Percentiles rank a stretch among this genome's conserved stretches.
These are phyloP conservation scores for Onychostruthus taczanowskii DNA, from an alignment of 2,113 vertebrate genomes.

Conservation along the genomic window DNA sequence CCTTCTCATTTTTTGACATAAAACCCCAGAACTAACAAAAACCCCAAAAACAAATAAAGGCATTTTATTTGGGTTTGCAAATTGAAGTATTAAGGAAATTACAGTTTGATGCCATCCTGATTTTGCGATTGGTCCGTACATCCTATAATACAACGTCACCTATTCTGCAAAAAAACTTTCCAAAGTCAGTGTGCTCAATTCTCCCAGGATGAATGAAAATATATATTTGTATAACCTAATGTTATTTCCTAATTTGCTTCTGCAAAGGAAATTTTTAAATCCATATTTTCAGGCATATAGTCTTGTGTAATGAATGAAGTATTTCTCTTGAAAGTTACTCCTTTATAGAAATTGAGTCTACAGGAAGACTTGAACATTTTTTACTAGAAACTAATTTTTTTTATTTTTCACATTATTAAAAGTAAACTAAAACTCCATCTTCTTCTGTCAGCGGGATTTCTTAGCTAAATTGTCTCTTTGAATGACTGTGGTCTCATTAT, in stretches of 20 bases:
- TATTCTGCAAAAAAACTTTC: not conserved
- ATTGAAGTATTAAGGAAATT: not conserved
- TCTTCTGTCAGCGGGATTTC: not conserved
- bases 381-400: not conserved
- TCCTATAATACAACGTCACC: not conserved
- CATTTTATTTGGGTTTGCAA: not conserved
- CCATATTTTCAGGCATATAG: not conserved
- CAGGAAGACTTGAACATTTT: not conserved
- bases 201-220: not conserved
- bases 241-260: not conserved
- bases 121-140: not conserved
- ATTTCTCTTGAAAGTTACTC: not conserved
- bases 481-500: not conserved
- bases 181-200: fast-evolving
- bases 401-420: not conserved
- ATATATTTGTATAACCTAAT: not conserved
- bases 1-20: not conserved
- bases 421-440: not conserved
- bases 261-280: not conserved
- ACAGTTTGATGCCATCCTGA: not conserved
- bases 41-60: not conserved
- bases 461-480: not conserved
- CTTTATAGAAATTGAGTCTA: not conserved
- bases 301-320: not conserved
- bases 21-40: not conserved